Base-by-base conservation (phyloP, 2,888 invertebrate genomes). In the Cremastinae sp. region DNA sequence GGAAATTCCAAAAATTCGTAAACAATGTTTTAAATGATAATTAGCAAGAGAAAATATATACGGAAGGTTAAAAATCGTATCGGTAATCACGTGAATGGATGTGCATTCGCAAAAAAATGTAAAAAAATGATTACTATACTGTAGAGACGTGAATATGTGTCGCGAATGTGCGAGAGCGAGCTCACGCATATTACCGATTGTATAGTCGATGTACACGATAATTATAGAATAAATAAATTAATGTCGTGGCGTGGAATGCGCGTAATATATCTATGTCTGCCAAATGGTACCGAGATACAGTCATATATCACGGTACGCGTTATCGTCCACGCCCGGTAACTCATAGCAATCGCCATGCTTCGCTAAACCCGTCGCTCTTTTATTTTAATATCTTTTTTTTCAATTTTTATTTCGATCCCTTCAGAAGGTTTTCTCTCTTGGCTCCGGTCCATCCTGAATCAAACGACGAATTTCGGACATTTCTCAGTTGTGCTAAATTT, bases 151-250 rank as follows among this genome's bases (percentile, higher is more conserved):
- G 18, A 7, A 14, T 41, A 53, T 28, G 35, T n/a, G 20, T 12
- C 5, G 12, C 28, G 35, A 18, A n/a, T 16, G 20, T 18, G 12
- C 43, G 12, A 20, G 47, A 18, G 28, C n/a, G 37, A 65, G 68
- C 37, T 35, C 37, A 35, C 37, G 64, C 73, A 59, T 69, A 66
- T 85, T 88, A 87, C 87, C 88, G 85, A 89, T 89, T 86, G 74
- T 76, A 68, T 75, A 72, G 55, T 16, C 75, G 76, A 80, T 79
- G 88, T 85, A 84, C 84, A 86, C 85, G 87, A 88, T 89, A 89
- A 89, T 89, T 89, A 89, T 88, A 88, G 89, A 89, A 89, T 89
- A 89, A 89, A 89, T 89, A 89, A 89, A 89, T 89, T 88, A 82
- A 89, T 86, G 88, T 88, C 88, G 83, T 72, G 82, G 55, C 49